These are phyloP conservation scores for Ancistrus triradiatus DNA, from an alignment of 2,113 vertebrate genomes.

Conservation along the genomic window DNA sequence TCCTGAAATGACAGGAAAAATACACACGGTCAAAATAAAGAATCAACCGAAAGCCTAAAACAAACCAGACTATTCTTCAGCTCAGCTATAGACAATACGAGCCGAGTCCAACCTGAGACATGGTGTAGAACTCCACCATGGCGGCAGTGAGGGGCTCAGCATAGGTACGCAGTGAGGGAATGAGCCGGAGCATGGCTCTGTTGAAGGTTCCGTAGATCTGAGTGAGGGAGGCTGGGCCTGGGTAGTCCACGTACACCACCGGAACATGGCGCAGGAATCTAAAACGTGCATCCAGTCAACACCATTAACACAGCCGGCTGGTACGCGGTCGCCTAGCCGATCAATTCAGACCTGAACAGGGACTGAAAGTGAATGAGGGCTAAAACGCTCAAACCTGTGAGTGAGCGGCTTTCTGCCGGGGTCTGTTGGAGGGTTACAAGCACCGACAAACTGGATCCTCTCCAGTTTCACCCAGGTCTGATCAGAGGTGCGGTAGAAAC, in stretches of 20 bases:
- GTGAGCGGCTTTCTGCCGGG: constrained; percentile 95
- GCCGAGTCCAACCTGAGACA: constrained; percentile 83
- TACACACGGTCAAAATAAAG: no score
- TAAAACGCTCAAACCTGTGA: constrained; percentile 75
- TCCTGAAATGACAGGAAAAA: no score
- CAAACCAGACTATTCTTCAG: no score
- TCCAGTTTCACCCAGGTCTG: constrained; percentile 98
- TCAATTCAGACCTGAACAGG: neutral
- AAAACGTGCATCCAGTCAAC: neutral
- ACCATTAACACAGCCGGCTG: no score
- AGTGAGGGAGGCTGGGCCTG: constrained; percentile 93
- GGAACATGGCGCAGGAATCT: constrained; percentile 95
- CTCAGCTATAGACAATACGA: neutral
- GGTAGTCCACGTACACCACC: constrained; percentile 97
- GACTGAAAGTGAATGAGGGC: neutral
- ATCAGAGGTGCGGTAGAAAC: constrained; percentile 95
- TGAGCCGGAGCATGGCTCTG: constrained; percentile 93
- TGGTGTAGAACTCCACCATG: constrained; percentile 99
- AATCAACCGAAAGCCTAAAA: no score
- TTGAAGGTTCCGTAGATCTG: constrained; percentile 99
- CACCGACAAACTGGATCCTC: constrained; percentile 97
- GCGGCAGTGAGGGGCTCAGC: constrained; percentile 95
- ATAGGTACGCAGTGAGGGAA: constrained; percentile 89
- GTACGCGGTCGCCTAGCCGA: no score
- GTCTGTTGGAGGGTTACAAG: constrained; percentile 96